Base-by-base conservation (phyloP, 2,113 vertebrate species). In the Cololabis saira region DNA sequence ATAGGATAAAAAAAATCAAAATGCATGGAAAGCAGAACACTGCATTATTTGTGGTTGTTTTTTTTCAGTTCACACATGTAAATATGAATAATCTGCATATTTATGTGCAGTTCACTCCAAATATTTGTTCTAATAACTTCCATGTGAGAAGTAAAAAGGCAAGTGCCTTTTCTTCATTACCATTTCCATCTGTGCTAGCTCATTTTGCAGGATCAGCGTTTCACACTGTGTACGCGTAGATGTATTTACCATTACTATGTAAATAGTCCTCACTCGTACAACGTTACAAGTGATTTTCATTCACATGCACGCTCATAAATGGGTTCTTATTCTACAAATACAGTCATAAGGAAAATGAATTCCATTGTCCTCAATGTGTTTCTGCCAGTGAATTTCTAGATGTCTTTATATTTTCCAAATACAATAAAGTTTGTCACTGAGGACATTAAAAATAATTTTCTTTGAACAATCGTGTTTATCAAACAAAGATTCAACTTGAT, bases 31-130 rank as follows among this genome's bases (percentile, higher is more conserved):
- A 43, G 67, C 12, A 54, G 19, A 27, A 21, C 33, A 47, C 5
- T 1, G 12, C 5, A 22, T 9, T 16, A 24, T 30, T 33, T 40
- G 9, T 2, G 50, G 48, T 17, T 41, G 42, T 15, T 51, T 42
- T 12, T 19, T 8, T 16, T 24, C 18, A 69, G 72, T 53, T 45
- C 14, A 52, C 22, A 58, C 14, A 41, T 67, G 81, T 12, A 57
- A 76, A 84, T 81, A 65, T 64, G 78, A 83, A 89, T 89, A 3
- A 74, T 53, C 55, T 60, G 43, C 5, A 57, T 70, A 55, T 67
- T 47, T 68, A 76, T 77, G 50, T 68, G 52, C 53, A 73, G 48
- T 65, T 61, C 17, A 50, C 18, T 50, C 14, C 9, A 50, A 44
- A 40, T 55, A 43, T 77, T 77, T 73, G 58, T 77, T 79, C 83